A percentile compares a stretch with the other conserved stretches of the same genome.
Conservation (phyloP, 2,797 vertebrate species). For the Platyrinchus mystaceus region DNA sequence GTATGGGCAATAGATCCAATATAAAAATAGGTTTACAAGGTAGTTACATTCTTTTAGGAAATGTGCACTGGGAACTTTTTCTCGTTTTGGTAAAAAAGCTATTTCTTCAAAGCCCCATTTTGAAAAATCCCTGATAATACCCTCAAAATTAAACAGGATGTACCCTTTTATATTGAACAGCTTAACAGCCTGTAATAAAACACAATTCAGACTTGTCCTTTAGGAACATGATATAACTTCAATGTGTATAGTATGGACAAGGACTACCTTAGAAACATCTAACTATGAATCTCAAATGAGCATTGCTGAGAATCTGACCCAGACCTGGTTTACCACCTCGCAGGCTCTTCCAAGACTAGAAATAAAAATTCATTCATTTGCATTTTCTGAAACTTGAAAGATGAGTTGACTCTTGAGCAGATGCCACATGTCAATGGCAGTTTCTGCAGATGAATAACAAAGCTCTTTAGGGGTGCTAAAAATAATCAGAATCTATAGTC, state of each 20-base stretch:
- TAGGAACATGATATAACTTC: neutral
- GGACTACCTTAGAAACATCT: neutral
- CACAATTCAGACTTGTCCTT: neutral
- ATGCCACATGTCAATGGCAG: neutral
- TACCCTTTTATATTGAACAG: neutral
- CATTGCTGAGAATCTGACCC: neutral
- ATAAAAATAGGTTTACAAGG: neutral
- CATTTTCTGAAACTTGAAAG: neutral
- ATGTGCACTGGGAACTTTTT: neutral
- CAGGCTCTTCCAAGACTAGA: neutral
- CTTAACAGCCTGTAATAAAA: neutral
- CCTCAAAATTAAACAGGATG: neutral
- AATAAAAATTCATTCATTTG: neutral
- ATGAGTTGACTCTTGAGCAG: neutral
- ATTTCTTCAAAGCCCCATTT: neutral
- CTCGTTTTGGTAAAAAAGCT: neutral
- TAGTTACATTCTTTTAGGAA: neutral
- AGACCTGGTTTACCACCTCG: neutral
- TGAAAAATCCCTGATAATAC: neutral
- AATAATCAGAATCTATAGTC: neutral
- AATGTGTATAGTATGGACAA: neutral
- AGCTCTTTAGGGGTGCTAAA: conserved; percentile 28
- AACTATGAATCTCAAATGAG: neutral
- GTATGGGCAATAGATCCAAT: neutral
- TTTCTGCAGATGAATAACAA: conserved; percentile 30